Conservation (phyloP, 2,888 invertebrate species). For the Carterocephalus palaemon region DNA sequence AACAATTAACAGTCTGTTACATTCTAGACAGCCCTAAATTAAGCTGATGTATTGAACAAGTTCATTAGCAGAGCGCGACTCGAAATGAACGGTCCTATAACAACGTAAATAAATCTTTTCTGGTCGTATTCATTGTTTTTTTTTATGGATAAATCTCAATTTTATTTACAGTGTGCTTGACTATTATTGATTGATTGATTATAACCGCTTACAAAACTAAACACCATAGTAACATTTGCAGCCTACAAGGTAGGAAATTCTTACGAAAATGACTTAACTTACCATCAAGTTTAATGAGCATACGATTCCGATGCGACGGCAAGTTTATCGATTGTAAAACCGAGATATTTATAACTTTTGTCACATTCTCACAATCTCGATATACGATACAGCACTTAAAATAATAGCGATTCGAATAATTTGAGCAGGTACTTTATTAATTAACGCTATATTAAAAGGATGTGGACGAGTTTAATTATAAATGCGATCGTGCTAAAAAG, state of each 20-base stretch:
- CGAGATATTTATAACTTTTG: neutral
- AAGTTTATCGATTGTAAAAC: neutral
- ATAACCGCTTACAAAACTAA: too few relatives aligned
- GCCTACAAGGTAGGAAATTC: too few relatives aligned
- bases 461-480: conserved; percentile 11
- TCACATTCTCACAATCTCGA: neutral
- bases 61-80: conserved; percentile 6
- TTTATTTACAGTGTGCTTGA: neutral
- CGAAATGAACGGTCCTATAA: conserved; percentile 1
- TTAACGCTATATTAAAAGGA: conserved; percentile 1
- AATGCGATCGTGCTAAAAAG: conserved; percentile 21
- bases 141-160: neutral
- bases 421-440: conserved; percentile 1
- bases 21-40: too few relatives aligned
- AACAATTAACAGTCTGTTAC: too few relatives aligned
- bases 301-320: neutral
- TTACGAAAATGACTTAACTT: too few relatives aligned
- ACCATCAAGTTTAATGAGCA: neutral
- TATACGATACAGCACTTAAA: neutral
- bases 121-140: neutral
- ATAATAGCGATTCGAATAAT: neutral
- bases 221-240: too few relatives aligned
- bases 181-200: neutral
- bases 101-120: conserved; percentile 6
- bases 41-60: conserved; percentile 8